Base-by-base conservation (phyloP, 2,113 vertebrate species). In the Neofelis nebulosa region DNA sequence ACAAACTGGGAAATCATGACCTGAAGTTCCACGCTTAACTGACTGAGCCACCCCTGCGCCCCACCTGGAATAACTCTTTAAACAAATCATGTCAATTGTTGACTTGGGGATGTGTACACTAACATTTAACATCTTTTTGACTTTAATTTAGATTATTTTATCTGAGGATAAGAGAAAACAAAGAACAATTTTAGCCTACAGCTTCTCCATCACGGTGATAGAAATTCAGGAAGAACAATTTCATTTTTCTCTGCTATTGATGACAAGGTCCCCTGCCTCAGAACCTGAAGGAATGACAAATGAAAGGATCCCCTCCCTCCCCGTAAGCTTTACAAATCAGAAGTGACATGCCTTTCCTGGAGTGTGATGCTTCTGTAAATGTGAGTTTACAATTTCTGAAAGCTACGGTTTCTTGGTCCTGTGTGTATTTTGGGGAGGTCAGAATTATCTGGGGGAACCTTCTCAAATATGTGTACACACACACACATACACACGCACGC, bases 341-440 rank as follows among this genome's bases (percentile, higher is more conserved):
- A 97, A 91, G 84, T 13, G 31, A 36, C 68, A 65, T 80, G 79
- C 36, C 33, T 83, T 95, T 83, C 55, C 55, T 65, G n/a, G 33
- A 74, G 63, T 5, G 2, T 36, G 83, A 83, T 95, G 76, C 48
- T 89, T 89, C 73, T 63, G 33, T 76, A 85, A 94, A 91, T 83
- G 66, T 74, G 79, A 93, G 41, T 96, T 96, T 86, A 96, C 33
- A 50, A 31, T 94, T 95, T 41, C 89, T 91, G 89, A 96, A 95
- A 94, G 57, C 45, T 48, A 3, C 36, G n/a, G 4, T 41, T 85
- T 95, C 61, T 81, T 78, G 79, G 84, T 69, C 61, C n/a, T 38
- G 1, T 16, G 63, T 82, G 6, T 73, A 7, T 55, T 96, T 12
- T 4, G 27, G 12, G 31, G 31, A 90, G 41, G 25, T 66, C 73